A percentile compares a stretch with the other conserved stretches of the same genome.
Conservation (phyloP, 2,113 vertebrate species). For the Corythaixoides concolor region DNA sequence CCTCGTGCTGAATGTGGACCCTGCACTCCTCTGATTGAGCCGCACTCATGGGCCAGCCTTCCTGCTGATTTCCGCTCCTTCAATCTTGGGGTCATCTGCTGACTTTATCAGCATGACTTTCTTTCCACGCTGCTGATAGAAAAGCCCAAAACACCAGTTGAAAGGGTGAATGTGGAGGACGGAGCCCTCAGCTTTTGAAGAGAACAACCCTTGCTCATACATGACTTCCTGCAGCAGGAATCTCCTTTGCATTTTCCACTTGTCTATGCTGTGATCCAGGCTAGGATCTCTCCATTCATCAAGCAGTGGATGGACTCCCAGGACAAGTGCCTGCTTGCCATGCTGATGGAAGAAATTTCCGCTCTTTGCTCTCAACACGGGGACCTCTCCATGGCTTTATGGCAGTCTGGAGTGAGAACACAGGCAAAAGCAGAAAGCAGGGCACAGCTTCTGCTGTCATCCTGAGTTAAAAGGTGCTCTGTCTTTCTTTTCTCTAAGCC, state of each 20-base stretch:
- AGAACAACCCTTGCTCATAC: neutral
- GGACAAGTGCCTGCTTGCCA: neutral
- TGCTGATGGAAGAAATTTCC: neutral
- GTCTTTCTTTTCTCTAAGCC: neutral
- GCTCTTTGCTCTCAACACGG: neutral
- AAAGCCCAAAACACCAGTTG: neutral
- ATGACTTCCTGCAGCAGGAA: neutral
- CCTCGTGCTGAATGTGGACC: fast-evolving
- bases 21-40: neutral
- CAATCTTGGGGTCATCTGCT: neutral
- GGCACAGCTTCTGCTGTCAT: neutral
- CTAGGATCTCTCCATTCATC: neutral
- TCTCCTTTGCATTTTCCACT: neutral
- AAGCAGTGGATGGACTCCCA: neutral
- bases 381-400: neutral
- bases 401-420: neutral
- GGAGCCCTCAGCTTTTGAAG: neutral
- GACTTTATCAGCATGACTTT: neutral
- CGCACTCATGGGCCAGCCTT: fast-evolving
- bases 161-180: neutral
- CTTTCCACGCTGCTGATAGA: neutral
- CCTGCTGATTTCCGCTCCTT: neutral
- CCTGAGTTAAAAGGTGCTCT: neutral
- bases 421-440: neutral
- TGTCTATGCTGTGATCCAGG: neutral